A percentile compares a stretch with the other conserved stretches of the same genome.
phyloP scores from a whole-genome alignment of 2,888 invertebrate genomes.

The Geophilus truncorum region DNA sequence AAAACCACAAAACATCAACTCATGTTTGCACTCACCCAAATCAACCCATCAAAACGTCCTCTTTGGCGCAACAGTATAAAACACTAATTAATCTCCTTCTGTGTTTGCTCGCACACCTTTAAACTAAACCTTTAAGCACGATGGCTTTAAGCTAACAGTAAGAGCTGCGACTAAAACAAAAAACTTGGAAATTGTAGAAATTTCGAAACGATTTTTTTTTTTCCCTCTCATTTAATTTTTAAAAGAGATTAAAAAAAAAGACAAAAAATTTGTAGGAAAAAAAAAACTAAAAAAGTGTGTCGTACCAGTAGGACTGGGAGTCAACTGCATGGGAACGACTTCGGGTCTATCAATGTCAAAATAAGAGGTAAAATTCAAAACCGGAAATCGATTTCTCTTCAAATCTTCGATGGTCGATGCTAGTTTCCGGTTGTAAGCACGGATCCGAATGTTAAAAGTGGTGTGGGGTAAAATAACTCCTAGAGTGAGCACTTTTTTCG shows the following conservation, averaged over 20 bases:
- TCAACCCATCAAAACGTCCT: no score
- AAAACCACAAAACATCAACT: background rate
- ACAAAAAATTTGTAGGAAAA: background rate
- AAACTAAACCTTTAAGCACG: no score
- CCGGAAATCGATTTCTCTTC: constrained; percentile 21
- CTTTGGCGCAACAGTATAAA: no score
- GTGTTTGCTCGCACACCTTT: no score
- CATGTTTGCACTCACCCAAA: background rate
- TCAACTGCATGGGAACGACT: constrained; percentile 28
- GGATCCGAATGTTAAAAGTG: background rate
- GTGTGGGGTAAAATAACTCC: constrained; percentile 25
- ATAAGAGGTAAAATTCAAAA: constrained; percentile 17
- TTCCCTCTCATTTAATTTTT: no score
- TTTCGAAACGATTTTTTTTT: no score
- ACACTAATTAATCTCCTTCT: no score
- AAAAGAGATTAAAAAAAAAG: no score
- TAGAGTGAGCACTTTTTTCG: constrained; percentile 20
- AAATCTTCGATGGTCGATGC: constrained; percentile 14
- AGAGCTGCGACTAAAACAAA: no score
- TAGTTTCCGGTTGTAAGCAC: constrained; percentile 23
- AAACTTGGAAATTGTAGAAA: no score
- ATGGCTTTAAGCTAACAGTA: no score
- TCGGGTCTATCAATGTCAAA: constrained; percentile 23
- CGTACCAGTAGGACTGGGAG: constrained; percentile 25
- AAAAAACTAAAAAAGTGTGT: background rate